A percentile compares a stretch with the other conserved stretches of the same genome.
Conservation (phyloP, 2,888 invertebrate genomes). For the Pterostichus madidus region DNA sequence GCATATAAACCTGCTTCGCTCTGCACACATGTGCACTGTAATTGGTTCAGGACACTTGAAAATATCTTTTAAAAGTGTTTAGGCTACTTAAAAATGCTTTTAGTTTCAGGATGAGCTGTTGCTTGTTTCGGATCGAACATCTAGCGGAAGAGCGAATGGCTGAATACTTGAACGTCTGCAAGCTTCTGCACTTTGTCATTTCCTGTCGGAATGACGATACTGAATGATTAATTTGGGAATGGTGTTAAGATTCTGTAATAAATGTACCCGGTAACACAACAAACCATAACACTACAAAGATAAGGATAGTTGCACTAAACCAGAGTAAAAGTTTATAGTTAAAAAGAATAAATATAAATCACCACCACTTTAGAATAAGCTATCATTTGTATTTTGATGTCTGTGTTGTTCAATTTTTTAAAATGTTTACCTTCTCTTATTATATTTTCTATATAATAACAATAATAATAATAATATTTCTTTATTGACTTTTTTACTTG, state of each 20-base stretch:
- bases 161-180: slow-evolving; percentile 48
- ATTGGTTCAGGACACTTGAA: slow-evolving; percentile 69
- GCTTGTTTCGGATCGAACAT: neutral
- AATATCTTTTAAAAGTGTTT: slow-evolving; percentile 75
- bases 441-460: no score
- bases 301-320: neutral
- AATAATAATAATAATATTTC: no score
- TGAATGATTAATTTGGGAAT: slow-evolving; percentile 50
- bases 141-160: slow-evolving; percentile 16
- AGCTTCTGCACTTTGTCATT: slow-evolving; percentile 62
- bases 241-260: slow-evolving; percentile 29
- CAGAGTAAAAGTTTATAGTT: neutral
- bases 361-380: no score
- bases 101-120: slow-evolving; percentile 68
- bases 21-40: slow-evolving; percentile 54
- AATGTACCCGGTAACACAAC: slow-evolving; percentile 19
- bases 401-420: no score
- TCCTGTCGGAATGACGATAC: slow-evolving; percentile 45
- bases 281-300: slow-evolving; percentile 29
- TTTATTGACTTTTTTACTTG: no score
- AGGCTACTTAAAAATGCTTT: slow-evolving; percentile 77
- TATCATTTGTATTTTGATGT: no score
- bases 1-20: slow-evolving; percentile 17
- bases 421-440: no score
- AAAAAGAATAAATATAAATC: no score